Percentiles rank a stretch among this genome's conserved stretches.
phyloP scores from a whole-genome alignment of 37 sponge, comb jelly and placozoan species.

The Theonella swinhoei region DNA sequence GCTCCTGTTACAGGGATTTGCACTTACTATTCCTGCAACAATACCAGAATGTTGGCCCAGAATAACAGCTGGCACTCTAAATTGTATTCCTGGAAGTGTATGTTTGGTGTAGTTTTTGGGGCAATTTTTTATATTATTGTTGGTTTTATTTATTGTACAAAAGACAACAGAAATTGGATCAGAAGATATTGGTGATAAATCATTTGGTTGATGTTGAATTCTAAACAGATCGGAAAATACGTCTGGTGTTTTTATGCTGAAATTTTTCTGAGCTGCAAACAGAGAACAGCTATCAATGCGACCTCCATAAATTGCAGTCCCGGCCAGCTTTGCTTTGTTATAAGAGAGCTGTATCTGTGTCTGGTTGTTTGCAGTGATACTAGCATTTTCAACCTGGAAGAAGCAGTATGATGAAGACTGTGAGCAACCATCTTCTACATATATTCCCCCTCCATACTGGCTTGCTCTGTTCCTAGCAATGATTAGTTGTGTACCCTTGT shows the following conservation, averaged over 20 bases:
- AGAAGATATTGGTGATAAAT: constrained; percentile 1
- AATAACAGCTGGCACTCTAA: background rate
- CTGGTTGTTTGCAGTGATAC: background rate
- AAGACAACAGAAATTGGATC: constrained; percentile 18
- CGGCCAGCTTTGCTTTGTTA: background rate
- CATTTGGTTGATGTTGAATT: background rate
- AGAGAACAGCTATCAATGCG: background rate
- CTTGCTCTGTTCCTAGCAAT: background rate
- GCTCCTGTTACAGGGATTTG: background rate
- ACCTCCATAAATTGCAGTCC: background rate
- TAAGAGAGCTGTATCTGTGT: background rate
- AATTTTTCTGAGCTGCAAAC: background rate
- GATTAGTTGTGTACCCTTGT: background rate
- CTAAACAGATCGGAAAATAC: background rate
- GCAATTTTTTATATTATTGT: background rate
- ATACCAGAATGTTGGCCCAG: constrained; percentile 2
- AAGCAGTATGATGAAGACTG: background rate
- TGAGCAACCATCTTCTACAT: background rate
- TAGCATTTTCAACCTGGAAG: background rate
- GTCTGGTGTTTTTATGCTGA: background rate
- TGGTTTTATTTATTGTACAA: background rate
- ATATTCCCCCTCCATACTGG: background rate
- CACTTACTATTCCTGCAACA: background rate
- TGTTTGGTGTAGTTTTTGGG: background rate
- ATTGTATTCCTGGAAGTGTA: background rate